Evolutionary conservation across 2,797 vertebrate species (phyloP), one percentile per base, ranked within the genome.

Genomic region (Bradypodion pumilum): DNA sequence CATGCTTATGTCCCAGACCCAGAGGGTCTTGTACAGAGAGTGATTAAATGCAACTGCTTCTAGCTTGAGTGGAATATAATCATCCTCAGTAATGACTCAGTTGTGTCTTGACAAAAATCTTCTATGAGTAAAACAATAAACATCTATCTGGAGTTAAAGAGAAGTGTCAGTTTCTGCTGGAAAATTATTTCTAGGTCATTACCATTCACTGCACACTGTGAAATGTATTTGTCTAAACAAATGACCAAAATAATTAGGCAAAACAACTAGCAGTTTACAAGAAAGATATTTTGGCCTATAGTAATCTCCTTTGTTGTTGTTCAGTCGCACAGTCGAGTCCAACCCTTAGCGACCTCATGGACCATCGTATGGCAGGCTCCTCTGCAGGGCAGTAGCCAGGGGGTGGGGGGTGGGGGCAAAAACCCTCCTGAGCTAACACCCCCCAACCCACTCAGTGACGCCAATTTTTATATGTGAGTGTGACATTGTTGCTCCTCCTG

Each of bases 191-290:
- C 87, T 87, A 46, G 90, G 92, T 65, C 85, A 5, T 87, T 91
- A 86, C 84, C 87, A 82, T 88, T 92, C 83, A 85, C 77, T 74
- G 87, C 72, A 0, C 75, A 3, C 29, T 85, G 23, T 78, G 23
- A 66, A 83, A 87, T 88, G 74, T 40, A 46, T 52, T 89, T 76
- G 59, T 16, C 80, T 79, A 74, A 91, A 75, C 32, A 78, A 79
- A 83, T 79, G 90, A 91, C 88, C 85, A 80, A 87, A 91, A 80
- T 35, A 88, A 91, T 92, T 92, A 86, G 87, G 89, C 90, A 87
- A 78, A 91, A 42, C 62, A 2, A 65, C 1, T 83, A 78, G 29
- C 85, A 63, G 0, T 59, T 90, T 74, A 4, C 83, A 86, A 37
- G 72, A 81, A 13, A 85, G 76, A 87, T 80, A 74, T 19, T 56